Conservation (phyloP, 2,113 vertebrate genomes). For the Ia io region DNA sequence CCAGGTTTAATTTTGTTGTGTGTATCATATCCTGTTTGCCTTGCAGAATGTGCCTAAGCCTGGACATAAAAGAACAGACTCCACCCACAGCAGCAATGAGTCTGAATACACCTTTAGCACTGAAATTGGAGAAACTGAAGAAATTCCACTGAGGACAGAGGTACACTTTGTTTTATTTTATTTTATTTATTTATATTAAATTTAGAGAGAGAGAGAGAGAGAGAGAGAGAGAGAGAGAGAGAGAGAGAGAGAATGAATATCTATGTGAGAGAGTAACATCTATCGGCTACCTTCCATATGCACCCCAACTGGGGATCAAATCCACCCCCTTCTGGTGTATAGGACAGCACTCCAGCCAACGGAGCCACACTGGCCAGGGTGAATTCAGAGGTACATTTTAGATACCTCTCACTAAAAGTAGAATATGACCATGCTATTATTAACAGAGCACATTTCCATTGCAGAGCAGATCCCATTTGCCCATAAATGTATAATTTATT, state of each 20-base stretch:
- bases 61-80: conserved; percentile 95
- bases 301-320: no score
- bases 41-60: conserved; percentile 91
- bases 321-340: no score
- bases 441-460: neutral
- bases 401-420: neutral
- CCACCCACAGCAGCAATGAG: conserved; percentile 98
- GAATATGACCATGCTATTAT: neutral
- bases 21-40: conserved; percentile 36
- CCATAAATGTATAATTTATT: neutral
- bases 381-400: neutral
- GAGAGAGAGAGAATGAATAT: neutral
- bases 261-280: neutral
- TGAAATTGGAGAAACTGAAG: conserved; percentile 93
- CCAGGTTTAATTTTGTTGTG: conserved; percentile 26
- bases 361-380: neutral
- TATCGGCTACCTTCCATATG: neutral
- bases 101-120: conserved; percentile 97
- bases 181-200: neutral
- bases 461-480: neutral
- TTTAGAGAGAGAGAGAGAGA: neutral
- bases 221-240: no score
- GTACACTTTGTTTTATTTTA: conserved; percentile 76
- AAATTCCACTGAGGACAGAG: conserved; percentile 87
- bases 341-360: no score